Evolutionary conservation across 2,797 vertebrate genomes (phyloP).

Genomic region (Percopsis omiscomaycus): DNA sequence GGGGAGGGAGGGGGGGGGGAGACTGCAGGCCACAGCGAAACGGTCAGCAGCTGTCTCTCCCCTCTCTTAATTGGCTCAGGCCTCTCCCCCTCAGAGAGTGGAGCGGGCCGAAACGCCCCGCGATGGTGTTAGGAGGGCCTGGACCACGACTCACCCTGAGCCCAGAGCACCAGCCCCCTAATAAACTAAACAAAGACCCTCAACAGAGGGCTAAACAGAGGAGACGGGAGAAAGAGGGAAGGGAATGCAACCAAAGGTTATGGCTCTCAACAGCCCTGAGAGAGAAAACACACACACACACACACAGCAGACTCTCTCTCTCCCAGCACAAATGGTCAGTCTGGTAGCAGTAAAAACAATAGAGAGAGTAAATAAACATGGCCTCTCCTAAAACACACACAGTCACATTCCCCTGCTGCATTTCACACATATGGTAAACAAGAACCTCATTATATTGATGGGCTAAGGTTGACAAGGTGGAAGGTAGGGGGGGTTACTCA

Average conservation of each 20-base stretch:
- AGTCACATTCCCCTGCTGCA: constrained; percentile 63
- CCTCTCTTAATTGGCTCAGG: constrained; percentile 71
- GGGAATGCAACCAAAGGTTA: constrained; percentile 43
- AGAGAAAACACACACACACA: constrained; percentile 49
- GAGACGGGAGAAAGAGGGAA: constrained; percentile 20
- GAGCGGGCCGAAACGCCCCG: constrained; percentile 67
- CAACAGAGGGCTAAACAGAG: constrained; percentile 58
- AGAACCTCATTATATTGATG: constrained; percentile 58
- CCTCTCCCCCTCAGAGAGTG: constrained; percentile 71
- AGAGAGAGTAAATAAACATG: constrained; percentile 66
- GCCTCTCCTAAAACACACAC: constrained; percentile 42
- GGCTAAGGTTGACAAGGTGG: constrained; percentile 16
- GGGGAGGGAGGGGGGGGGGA: background rate
- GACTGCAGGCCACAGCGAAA: constrained; percentile 45
- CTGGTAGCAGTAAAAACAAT: constrained; percentile 73
- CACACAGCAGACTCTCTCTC: constrained; percentile 55
- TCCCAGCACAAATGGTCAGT: constrained; percentile 63
- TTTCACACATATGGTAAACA: constrained; percentile 71
- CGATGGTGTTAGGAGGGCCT: constrained; percentile 70
- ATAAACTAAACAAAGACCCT: constrained; percentile 24
- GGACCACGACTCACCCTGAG: constrained; percentile 36
- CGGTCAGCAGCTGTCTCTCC: constrained; percentile 66
- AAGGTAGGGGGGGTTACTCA: constrained; percentile 31
- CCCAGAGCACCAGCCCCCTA: constrained; percentile 31
- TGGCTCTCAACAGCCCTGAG: constrained; percentile 21